Evolutionary conservation across 2,888 invertebrate genomes (phyloP), one percentile per base, ranked within the genome.

Genomic region (Ametastegia equiseti): DNA sequence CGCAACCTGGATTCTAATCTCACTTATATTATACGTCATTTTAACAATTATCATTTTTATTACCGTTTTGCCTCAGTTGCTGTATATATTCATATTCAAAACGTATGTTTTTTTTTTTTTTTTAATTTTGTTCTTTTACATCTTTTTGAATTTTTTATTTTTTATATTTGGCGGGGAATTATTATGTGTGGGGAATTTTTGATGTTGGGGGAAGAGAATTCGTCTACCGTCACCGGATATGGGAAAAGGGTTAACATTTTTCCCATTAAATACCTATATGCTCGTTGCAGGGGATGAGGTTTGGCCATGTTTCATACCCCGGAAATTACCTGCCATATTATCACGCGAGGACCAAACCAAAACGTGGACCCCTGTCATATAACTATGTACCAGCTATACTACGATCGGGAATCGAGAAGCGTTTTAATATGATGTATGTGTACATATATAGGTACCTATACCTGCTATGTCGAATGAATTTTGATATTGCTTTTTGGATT

Each of bases 261-360:
- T 86, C 75, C 87, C 86, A 87, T 87, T 87, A 87, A 4, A 15
- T 54, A 23, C n/a, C 36, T 6, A 23, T 39, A 23, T 23, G 54
- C 33, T 19, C 13, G 6, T 67, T 19, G 36, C 36, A 39, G 19
- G 15, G 23, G 39, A 39, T 11, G 19, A 19, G 47, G 19, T 7
- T 39, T 77, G 23, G 81, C 83, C 82, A 81, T 86, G 86, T 87
- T 87, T 87, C 89, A 85, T 86, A 30, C 85, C 83, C 88, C 88
- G 89, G 89, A 89, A 88, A 89, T 89, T 89, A 89, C 88, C 89
- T 88, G 88, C 87, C 86, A 86, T 84, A 89, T 89, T 88, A 89
- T 89, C 89, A 88, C 88, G 88, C 87, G 84, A 86, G 88, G 60
- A 60, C 88, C 86, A 88, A 88, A 86, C 85, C 87, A 81, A 75